Base-by-base conservation (phyloP, 2,888 invertebrate species). In the Parnassius orleans region DNA sequence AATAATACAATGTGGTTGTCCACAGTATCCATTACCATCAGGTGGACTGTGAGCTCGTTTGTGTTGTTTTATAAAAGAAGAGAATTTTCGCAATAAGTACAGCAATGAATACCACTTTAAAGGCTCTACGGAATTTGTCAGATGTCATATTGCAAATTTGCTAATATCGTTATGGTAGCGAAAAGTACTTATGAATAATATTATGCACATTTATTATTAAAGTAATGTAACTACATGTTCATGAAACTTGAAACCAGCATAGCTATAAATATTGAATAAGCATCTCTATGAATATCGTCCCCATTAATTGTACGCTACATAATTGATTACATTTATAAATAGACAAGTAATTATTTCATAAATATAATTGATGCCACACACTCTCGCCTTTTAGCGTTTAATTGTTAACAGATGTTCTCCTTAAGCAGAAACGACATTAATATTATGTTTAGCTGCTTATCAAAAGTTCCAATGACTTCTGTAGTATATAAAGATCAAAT, bases 271-370 rank as follows among this genome's bases (percentile, higher is more conserved):
- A 58, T 63, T 63, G 11, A 51, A 54, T 51, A 54, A 24, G 14
- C 50, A 9, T 3, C 54, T 55, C 19, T 60, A 63, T 55, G 59
- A 63, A 59, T 52, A 59, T n/a, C 33, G 42, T 56, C 42, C 42
- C 41, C 46, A 56, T 59, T 47, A 54, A 58, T 55, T 50, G 41
- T 44, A 51, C 33, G 19, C 46, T 12, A 46, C 46, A 12, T 59
- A 63, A 56, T 55, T 59, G 46, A 63, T 63, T 52, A 51, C 55
- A n/a, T 59, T 53, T 63, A 63, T 63, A 60, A 63, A 63, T 59
- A 63, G 55, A 59, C 55, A 54, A 42, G 46, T 55, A 59, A 63
- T 63, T 59, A 63, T 44, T 60, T 53, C 52, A 60, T 59, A 52
- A 52, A 33, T 58, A 48, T 58, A 55, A 63, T 46, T 46, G 44